Percentiles rank a stretch among this genome's conserved stretches.
phyloP scores from a whole-genome alignment of 2,113 vertebrate species.

The Microtus richardsoni region DNA sequence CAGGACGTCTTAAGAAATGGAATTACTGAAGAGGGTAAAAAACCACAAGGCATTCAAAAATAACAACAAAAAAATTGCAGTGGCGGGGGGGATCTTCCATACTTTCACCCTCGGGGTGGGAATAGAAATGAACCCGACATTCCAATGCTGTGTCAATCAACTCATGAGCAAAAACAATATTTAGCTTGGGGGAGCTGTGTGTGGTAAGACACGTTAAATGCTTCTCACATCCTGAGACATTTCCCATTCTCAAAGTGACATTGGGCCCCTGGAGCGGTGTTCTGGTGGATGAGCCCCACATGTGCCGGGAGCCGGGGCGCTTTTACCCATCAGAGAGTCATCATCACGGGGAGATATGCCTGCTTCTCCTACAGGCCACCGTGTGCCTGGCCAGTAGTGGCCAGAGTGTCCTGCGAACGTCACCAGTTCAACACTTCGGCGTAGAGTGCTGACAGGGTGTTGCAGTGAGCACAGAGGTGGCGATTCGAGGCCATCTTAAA shows the following conservation, averaged over 20 bases:
- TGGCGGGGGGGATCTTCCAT: not conserved
- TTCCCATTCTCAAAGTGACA: not conserved
- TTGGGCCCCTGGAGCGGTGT: not conserved
- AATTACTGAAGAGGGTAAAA: constrained; percentile 83
- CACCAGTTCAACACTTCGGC: not conserved
- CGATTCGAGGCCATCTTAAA: not conserved
- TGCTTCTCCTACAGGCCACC: not conserved
- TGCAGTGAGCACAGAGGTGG: not conserved
- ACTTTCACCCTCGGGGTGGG: not conserved
- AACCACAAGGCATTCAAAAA: constrained; percentile 80
- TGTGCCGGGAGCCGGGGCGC: rapidly evolving
- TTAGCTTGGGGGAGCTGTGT: rapidly evolving
- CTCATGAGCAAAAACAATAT: not conserved
- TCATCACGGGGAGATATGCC: rapidly evolving
- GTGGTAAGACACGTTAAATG: not conserved
- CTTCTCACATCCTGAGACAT: not conserved
- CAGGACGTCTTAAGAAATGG: constrained; percentile 77
- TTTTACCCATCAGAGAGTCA: not conserved
- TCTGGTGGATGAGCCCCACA: not conserved
- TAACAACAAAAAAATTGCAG: constrained; percentile 70
- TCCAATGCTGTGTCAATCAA: not conserved
- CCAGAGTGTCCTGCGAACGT: not conserved
- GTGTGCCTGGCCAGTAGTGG: rapidly evolving
- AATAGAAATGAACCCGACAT: not conserved
- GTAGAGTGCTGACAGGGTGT: not conserved